Evolutionary conservation across 2,888 invertebrate species (phyloP), one percentile per base, ranked within the genome.

Genomic region (Cheilosia grossa): DNA sequence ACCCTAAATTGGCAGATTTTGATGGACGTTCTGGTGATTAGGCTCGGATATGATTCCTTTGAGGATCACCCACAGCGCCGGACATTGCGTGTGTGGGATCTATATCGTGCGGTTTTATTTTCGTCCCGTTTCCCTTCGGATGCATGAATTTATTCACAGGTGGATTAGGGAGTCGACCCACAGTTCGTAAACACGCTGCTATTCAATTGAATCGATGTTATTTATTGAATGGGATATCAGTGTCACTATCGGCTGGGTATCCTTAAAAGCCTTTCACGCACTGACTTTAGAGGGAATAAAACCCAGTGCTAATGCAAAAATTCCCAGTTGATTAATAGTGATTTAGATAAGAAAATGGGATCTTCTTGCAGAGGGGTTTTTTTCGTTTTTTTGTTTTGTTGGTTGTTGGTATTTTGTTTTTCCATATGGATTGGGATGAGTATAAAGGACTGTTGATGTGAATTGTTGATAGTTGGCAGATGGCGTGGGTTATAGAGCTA

Each of bases 1-100:
- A 81, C 75, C 75, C 81, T 85, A 81, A 81, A 81, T 85, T 85
- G 70, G 81, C 70, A 72, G 81, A 81, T 85, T 81, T 85, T 72
- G 66, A 85, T 81, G 66, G 75, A 81, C 61, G 17, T 66, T 56
- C 67, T 70, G 61, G 61, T 83, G 83, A 83, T 83, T 83, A 80
- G 80, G 40, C 72, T 19, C 40, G 10, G 67, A 33, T 77, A 75
- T 33, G 67, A 80, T 70, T 80, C 74, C 69, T 66, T 74, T 64
- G 64, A 70, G 70, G 59, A 70, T 72, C 69, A 47, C 69, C 64
- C 49, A 51, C 13, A 21, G 33, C 64, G 53, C 5, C 4, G 2
- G 19, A 49, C 56, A 17, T 81, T 61, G 85, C 85, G 85, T 85
- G 85, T 63, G 54, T 67, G 17, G 27, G 24, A 70, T 75, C 81